A percentile compares a stretch with the other conserved stretches of the same genome.
phyloP scores from a whole-genome alignment of 2,113 vertebrate species.

The Lycocorax pyrrhopterus region DNA sequence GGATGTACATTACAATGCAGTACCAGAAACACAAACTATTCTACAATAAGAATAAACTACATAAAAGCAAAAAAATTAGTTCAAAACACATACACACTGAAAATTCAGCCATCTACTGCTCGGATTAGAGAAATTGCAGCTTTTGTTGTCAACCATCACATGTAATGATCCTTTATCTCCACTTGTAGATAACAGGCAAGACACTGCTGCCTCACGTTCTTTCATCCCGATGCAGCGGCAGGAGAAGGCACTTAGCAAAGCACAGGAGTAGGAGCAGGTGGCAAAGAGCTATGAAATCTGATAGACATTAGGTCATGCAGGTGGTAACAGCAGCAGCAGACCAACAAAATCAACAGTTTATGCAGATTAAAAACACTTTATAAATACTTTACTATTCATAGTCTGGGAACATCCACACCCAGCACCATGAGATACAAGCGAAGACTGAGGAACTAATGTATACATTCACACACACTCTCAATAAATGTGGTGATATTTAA shows the following conservation, averaged over 20 bases:
- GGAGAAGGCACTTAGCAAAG: background rate
- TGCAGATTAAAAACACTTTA: background rate
- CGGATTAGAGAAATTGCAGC: background rate
- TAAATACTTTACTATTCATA: background rate
- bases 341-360: background rate
- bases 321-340: background rate
- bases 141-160: background rate
- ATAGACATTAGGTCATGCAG: rapidly evolving
- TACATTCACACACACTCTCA: no score
- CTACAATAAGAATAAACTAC: background rate
- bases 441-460: background rate
- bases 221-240: rapidly evolving
- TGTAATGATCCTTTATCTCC: background rate
- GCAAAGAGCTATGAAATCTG: background rate
- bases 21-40: background rate
- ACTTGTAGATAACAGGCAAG: background rate
- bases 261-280: background rate
- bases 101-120: background rate
- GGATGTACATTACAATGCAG: rapidly evolving
- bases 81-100: background rate
- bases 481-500: background rate
- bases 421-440: background rate
- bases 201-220: rapidly evolving
- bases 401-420: background rate
- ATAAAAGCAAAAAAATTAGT: background rate